Evolutionary conservation across 2,888 invertebrate genomes (phyloP), one percentile per base, ranked within the genome.

Genomic region (Drosophila borealis): DNA sequence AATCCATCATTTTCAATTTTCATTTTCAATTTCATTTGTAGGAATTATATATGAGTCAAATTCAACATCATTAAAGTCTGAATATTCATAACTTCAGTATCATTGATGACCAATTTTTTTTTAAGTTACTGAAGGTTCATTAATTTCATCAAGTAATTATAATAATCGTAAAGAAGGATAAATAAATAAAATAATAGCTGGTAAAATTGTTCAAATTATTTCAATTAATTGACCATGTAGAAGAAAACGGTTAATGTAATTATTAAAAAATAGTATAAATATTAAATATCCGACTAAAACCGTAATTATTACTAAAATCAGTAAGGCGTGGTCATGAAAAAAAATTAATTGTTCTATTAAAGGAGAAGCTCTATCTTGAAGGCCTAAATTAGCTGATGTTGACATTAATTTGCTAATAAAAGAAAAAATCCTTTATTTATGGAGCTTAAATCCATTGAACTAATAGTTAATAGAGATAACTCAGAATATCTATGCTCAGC

Each of bases 141-240:
- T 6, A 13, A 13, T n/a, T n/a, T 25, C 8, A 45, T 4, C 21
- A 17, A 17, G 17, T 17, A 17, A 17, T 1, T 17, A 17, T 17
- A 17, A 17, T 17, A 17, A 17, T 17, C 17, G 17, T 17, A 17
- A 17, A 17, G 17, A 17, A 17, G 17, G 17, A 17, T 1, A 17
- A 17, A 17, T 17, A 17, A 17, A 17, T 17, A 17, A 92, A 80
- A 94, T 93, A 88, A 95, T 92, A 56, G 94, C 93, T 5, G 95
- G 95, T 55, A 94, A 71, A 88, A 94, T 93, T 17, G 94, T 95
- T 94, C 94, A 95, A 92, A 95, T 94, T 92, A 94, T 89, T 94
- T 95, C 94, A 93, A 95, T 94, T 64, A 80, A 55, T 93, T 95
- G 94, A 1, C 93, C 93, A 91, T 94, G 93, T 88, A 95, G 75